These are phyloP conservation scores for Diplogasteroides magnus DNA, from an alignment of 1,140 invertebrate genomes.

Conservation along the genomic window DNA sequence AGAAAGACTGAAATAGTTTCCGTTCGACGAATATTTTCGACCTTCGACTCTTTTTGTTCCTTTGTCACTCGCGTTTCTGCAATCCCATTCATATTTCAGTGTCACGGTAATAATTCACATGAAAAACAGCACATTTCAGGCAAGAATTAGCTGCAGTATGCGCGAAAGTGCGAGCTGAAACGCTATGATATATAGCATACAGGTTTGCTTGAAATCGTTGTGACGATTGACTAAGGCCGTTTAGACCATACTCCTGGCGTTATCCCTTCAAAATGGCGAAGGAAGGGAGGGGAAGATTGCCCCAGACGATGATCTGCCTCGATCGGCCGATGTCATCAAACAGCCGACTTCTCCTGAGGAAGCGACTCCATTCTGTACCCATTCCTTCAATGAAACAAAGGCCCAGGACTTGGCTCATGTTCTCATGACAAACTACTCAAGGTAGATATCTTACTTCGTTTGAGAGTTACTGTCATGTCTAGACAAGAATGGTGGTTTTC, in stretches of 20 bases:
- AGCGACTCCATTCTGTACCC: not conserved
- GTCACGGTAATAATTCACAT: too few species aligned
- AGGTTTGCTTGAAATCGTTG: not conserved
- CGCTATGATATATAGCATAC: conserved; percentile 12
- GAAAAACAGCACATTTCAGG: too few species aligned
- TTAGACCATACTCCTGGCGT: not conserved
- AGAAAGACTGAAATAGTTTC: too few species aligned
- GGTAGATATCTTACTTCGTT: not conserved
- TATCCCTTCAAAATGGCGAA: not conserved
- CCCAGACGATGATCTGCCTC: not conserved
- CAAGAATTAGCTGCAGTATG: too few species aligned
- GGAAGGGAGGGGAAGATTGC: not conserved
- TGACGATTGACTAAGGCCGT: not conserved
- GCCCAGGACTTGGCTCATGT: conserved; percentile 44
- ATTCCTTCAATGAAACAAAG: conserved; percentile 31
- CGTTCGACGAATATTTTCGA: too few species aligned
- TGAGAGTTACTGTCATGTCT: too few species aligned
- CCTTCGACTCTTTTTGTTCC: too few species aligned
- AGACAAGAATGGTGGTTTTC: too few species aligned
- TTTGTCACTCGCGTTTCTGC: too few species aligned
- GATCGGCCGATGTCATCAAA: not conserved
- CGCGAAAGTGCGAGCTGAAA: too few species aligned
- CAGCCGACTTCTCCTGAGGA: not conserved
- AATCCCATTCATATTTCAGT: too few species aligned
- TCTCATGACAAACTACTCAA: conserved; percentile 24